Evolutionary conservation across 2,113 vertebrate genomes (phyloP).

Genomic region (Bubo scandiacus): DNA sequence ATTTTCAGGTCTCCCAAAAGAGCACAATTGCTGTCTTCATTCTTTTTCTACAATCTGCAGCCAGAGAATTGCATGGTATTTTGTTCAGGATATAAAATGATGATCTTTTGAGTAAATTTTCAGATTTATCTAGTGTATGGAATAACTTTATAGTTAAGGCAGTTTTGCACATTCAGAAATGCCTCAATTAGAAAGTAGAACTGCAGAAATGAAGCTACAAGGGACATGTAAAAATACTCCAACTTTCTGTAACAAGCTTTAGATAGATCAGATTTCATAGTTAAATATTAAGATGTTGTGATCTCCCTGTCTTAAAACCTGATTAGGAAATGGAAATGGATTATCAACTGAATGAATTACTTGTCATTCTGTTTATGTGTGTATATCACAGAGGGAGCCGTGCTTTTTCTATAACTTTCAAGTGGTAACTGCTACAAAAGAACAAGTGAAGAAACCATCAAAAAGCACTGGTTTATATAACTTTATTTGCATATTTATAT

Average conservation of each 20-base stretch:
- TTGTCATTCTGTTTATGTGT: neutral
- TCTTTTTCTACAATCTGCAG: neutral
- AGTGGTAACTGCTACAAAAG: neutral
- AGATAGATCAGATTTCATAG: neutral
- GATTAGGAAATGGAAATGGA: neutral
- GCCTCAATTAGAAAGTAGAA: neutral
- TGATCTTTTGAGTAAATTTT: neutral
- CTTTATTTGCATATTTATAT: neutral
- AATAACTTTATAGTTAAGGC: neutral
- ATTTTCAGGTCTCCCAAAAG: neutral
- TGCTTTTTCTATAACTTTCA: neutral
- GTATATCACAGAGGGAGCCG: neutral
- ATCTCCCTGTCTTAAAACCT: neutral
- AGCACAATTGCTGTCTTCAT: accelerated
- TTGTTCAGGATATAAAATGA: neutral
- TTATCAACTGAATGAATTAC: neutral
- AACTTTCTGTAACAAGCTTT: neutral
- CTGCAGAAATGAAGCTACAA: neutral
- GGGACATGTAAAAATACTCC: neutral
- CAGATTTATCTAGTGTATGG: neutral
- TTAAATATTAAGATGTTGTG: neutral
- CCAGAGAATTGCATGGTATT: neutral
- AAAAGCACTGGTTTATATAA: neutral
- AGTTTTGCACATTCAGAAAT: neutral
- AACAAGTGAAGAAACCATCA: neutral